Percentiles rank a stretch among this genome's conserved stretches.
Conservation (phyloP, 2,888 invertebrate genomes). For the Meteorus cinctellus region DNA sequence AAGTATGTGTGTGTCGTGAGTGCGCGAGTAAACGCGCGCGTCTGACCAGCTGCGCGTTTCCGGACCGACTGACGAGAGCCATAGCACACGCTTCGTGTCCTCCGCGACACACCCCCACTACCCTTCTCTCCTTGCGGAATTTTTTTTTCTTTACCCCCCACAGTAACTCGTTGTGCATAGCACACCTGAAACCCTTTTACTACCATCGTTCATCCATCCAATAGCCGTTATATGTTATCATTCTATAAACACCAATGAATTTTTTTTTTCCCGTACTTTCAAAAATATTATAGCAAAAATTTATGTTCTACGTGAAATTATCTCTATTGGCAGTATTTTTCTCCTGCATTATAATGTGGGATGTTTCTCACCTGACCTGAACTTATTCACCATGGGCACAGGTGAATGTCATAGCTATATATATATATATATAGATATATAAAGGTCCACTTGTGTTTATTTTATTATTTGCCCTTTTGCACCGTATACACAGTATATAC, state of each 20-base stretch:
- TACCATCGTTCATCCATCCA: neutral
- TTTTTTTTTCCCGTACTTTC: neutral
- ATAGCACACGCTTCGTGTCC: slow-evolving; percentile 57
- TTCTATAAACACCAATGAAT: neutral
- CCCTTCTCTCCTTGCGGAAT: slow-evolving; percentile 1
- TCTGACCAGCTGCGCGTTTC: slow-evolving; percentile 60
- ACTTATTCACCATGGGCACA: neutral
- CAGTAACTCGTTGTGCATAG: neutral
- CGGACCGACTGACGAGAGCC: slow-evolving; percentile 60
- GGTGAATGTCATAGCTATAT: neutral
- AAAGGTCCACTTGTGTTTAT: neutral
- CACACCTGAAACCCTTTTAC: slow-evolving; percentile 9
- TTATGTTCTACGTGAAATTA: neutral
- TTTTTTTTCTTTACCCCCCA: slow-evolving; percentile 1
- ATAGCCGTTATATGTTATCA: neutral
- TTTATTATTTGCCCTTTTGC: slow-evolving; percentile 35
- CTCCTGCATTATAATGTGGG: neutral
- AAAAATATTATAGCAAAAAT: neutral
- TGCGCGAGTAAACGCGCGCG: slow-evolving; percentile 24
- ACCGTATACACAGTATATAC: neutral
- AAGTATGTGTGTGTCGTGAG: slow-evolving; percentile 37
- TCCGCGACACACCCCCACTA: slow-evolving; percentile 12
- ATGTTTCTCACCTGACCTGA: slow-evolving; percentile 1
- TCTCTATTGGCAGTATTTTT: neutral
- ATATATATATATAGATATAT: neutral